phyloP scores from a whole-genome alignment of 2,797 vertebrate genomes.

The Bovichtus variegatus region DNA sequence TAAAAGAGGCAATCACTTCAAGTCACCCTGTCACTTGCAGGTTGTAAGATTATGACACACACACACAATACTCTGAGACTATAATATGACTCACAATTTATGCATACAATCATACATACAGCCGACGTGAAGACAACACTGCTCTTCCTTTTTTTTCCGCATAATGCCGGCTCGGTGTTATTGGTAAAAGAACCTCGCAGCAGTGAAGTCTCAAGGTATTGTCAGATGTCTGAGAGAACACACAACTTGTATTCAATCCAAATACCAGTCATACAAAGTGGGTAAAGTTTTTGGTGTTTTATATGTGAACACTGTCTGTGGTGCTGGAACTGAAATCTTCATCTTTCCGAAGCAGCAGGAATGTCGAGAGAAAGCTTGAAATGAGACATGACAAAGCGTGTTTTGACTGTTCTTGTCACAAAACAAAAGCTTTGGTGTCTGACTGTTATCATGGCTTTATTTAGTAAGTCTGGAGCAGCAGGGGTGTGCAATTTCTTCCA shows the following conservation, averaged over 20 bases:
- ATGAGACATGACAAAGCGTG: not conserved
- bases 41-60: not conserved
- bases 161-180: not conserved
- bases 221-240: not conserved
- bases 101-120: not conserved
- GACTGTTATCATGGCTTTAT: constrained; percentile 38
- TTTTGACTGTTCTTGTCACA: constrained; percentile 18
- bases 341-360: not conserved
- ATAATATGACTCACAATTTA: not conserved
- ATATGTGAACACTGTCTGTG: not conserved
- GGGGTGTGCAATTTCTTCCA: constrained; percentile 27
- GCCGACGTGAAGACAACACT: not conserved
- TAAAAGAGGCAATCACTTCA: not conserved
- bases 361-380: not conserved
- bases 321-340: constrained; percentile 10
- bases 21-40: not conserved
- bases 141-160: not conserved
- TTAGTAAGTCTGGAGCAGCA: constrained; percentile 37
- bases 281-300: not conserved
- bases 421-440: constrained; percentile 31
- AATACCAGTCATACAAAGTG: not conserved
- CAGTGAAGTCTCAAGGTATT: not conserved
- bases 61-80: not conserved
- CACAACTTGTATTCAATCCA: constrained; percentile 1
- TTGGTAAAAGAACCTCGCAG: not conserved